Conservation (phyloP, 2,113 vertebrate genomes). For the Phalacrocorax pelagicus region DNA sequence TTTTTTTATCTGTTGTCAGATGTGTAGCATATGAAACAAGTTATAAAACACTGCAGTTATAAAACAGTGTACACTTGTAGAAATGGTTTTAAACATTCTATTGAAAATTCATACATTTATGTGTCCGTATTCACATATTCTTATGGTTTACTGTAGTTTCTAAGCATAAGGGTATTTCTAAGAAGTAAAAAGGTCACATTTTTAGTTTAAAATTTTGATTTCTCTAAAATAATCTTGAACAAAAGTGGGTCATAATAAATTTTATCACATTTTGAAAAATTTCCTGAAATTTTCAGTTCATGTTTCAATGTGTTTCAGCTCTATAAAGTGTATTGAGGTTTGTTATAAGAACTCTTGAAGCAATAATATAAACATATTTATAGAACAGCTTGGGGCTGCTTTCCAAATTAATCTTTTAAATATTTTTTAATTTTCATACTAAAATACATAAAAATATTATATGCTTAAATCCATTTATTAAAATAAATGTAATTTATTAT, state of each 20-base stretch:
- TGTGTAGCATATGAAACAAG: not conserved
- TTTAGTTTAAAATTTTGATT: not conserved
- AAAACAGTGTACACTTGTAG: not conserved
- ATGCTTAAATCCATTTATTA: no score
- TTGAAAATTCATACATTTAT: not conserved
- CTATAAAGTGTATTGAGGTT: not conserved
- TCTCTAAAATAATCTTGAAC: not conserved
- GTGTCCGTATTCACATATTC: not conserved
- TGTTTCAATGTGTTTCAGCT: not conserved
- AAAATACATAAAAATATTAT: not conserved
- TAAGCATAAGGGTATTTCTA: rapidly evolving
- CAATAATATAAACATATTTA: not conserved
- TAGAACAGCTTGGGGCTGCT: not conserved
- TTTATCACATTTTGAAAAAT: not conserved
- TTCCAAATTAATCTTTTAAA: not conserved
- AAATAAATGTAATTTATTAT: no score
- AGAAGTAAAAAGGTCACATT: not conserved
- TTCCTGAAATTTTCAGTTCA: not conserved
- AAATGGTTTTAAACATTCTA: not conserved
- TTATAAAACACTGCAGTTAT: not conserved
- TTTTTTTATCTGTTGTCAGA: not conserved
- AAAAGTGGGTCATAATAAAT: not conserved
- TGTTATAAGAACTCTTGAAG: not conserved
- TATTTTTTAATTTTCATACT: not conserved
- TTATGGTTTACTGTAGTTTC: not conserved